Evolutionary conservation across 2,113 vertebrate species (phyloP), one percentile per base, ranked within the genome.

Genomic region (Columbina picui): DNA sequence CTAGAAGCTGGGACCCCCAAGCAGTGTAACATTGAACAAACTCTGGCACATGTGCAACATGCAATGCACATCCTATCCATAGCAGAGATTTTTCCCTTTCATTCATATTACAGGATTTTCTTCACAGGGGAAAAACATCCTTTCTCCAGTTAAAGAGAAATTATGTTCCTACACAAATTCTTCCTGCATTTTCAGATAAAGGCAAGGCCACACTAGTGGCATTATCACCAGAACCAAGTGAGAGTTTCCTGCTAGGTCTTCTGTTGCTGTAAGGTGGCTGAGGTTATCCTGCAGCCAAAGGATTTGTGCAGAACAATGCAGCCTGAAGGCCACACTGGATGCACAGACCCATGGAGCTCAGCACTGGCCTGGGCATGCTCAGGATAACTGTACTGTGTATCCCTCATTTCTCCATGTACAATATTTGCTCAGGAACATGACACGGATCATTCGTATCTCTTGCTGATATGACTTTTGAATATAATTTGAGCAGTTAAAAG

Each of bases 211-310:
- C 10, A 38, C 3, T 0, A 1, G 6, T 43, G 14, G 7, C n/a
- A 9, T 75, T 36, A 6, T 30, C 0, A 3, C 36, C 2, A 2
- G 8, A 21, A 36, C 0, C 0, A 4, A 18, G 7, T 16, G 36
- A 10, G 7, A 57, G 34, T 4, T 74, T 29, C 27, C 32, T 56
- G 36, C 7, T 30, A 12, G 26, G 7, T 76, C 4, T 14, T 64
- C 36, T 27, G 1, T 19, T 80, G 3, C 34, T 39, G 12, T 14
- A 12, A 38, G 4, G 13, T 26, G 12, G 20, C 6, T 55, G 25
- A 78, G 1, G 16, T 65, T 36, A 18, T 10, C 25, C 15, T 55
- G 13, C 8, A 89, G 43, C 25, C 18, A 2, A 16, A 8, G 10
- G 8, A 20, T 16, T 10, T 55, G 8, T 53, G 57, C 36, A 49